These are phyloP conservation scores for Cantharis rustica DNA, from an alignment of 2,888 invertebrate species.

Conservation along the genomic window DNA sequence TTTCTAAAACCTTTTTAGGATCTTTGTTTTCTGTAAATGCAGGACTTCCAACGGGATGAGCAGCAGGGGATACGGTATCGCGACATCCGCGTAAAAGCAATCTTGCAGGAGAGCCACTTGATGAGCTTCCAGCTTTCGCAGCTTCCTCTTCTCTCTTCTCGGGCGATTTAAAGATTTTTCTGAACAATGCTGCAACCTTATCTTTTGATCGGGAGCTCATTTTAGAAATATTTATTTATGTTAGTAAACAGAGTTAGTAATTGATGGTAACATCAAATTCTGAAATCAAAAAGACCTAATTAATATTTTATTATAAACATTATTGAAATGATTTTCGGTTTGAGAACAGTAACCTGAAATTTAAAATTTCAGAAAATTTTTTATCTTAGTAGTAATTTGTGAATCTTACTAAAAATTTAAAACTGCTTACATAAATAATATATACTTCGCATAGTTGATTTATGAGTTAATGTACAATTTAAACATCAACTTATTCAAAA, in stretches of 20 bases:
- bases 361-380: neutral
- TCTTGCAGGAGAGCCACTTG: slow-evolving; percentile 54
- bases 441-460: neutral
- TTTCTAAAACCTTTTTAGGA: slow-evolving; percentile 46
- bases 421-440: neutral
- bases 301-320: neutral
- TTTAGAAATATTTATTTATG: slow-evolving; percentile 29
- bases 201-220: slow-evolving; percentile 83
- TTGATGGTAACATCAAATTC: neutral
- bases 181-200: slow-evolving; percentile 79
- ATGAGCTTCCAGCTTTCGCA: slow-evolving; percentile 62
- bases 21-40: slow-evolving; percentile 48
- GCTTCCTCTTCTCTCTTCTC: slow-evolving; percentile 69
- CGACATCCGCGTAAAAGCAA: slow-evolving; percentile 51
- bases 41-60: slow-evolving; percentile 57
- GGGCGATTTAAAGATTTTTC: slow-evolving; percentile 76
- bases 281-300: neutral
- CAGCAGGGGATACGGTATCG: slow-evolving; percentile 52
- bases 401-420: neutral
- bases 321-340: too few relatives aligned
- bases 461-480: neutral
- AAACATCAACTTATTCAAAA: neutral
- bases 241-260: neutral
- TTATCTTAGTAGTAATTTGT: neutral
- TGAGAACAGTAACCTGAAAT: neutral